Evolutionary conservation across 2,888 invertebrate genomes (phyloP).

Genomic region (Panzeria rudis): DNA sequence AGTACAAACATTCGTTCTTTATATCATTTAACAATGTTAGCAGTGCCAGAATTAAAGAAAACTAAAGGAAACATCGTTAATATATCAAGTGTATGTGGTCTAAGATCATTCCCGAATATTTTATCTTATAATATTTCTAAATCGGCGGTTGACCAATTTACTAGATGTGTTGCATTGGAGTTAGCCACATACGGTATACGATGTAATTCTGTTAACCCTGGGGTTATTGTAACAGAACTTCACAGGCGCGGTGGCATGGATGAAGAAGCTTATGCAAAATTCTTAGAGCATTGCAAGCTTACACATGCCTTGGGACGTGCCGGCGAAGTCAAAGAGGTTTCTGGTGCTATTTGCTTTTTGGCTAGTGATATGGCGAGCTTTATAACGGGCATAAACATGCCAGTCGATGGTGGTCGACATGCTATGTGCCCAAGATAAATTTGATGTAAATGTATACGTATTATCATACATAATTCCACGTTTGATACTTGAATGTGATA

Average conservation of each 20-base stretch:
- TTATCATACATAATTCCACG: no score
- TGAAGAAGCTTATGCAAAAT: constrained; percentile 91
- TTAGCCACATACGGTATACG: constrained; percentile 91
- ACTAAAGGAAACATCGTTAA: constrained; percentile 96
- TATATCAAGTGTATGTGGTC: constrained; percentile 96
- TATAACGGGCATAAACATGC: constrained; percentile 93
- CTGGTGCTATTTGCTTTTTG: constrained; percentile 93
- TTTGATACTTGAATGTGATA: no score
- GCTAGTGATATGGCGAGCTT: constrained; percentile 94
- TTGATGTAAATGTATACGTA: neutral
- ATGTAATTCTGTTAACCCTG: constrained; percentile 95
- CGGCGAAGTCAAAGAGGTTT: constrained; percentile 93
- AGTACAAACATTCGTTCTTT: constrained; percentile 93
- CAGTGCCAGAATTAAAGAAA: constrained; percentile 92
- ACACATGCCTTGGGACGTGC: constrained; percentile 96
- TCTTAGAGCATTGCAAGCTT: constrained; percentile 91
- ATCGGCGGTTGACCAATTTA: constrained; percentile 96
- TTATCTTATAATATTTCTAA: constrained; percentile 97
- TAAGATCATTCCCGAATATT: constrained; percentile 94
- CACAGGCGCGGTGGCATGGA: constrained; percentile 93
- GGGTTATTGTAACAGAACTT: constrained; percentile 94
- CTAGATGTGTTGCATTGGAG: constrained; percentile 95
- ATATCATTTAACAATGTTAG: constrained; percentile 92
- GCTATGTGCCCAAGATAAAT: constrained; percentile 93
- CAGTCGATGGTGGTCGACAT: constrained; percentile 97